phyloP scores from a whole-genome alignment of 2,888 invertebrate genomes.

The Automeris io region DNA sequence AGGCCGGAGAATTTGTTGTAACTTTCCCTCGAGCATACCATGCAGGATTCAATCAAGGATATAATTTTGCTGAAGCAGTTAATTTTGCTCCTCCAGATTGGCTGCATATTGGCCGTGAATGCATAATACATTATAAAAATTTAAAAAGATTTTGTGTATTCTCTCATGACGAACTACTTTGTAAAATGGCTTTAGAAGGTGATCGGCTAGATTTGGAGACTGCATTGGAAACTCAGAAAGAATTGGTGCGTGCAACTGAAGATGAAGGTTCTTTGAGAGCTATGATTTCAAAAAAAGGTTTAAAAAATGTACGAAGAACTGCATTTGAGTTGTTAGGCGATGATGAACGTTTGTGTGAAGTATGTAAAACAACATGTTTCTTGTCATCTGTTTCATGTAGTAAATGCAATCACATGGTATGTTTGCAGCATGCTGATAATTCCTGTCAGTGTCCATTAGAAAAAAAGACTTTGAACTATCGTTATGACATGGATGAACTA shows the following conservation, averaged over 20 bases:
- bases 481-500: conserved; percentile 84
- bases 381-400: conserved; percentile 83
- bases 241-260: conserved; percentile 79
- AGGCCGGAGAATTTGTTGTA: conserved; percentile 88
- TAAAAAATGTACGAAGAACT: conserved; percentile 77
- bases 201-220: conserved; percentile 80
- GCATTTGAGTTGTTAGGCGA: conserved; percentile 84
- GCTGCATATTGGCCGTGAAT: conserved; percentile 83
- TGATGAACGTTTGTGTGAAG: conserved; percentile 83
- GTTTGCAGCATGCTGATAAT: conserved; percentile 79
- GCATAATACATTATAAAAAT: conserved; percentile 82
- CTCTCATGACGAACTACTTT: conserved; percentile 87
- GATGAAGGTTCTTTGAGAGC: conserved; percentile 59
- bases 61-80: conserved; percentile 91
- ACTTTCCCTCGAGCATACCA: conserved; percentile 89
- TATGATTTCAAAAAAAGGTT: conserved; percentile 63
- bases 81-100: conserved; percentile 90
- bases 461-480: conserved; percentile 75
- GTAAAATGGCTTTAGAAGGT: conserved; percentile 83
- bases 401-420: conserved; percentile 77
- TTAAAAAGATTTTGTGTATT: conserved; percentile 85
- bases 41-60: conserved; percentile 89
- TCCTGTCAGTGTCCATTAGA: conserved; percentile 77
- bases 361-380: conserved; percentile 87
- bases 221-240: conserved; percentile 81